Percentiles rank a stretch among this genome's conserved stretches.
These are phyloP conservation scores for Chaetodon trifascialis DNA, from an alignment of 2,113 vertebrate species.

Conservation along the genomic window DNA sequence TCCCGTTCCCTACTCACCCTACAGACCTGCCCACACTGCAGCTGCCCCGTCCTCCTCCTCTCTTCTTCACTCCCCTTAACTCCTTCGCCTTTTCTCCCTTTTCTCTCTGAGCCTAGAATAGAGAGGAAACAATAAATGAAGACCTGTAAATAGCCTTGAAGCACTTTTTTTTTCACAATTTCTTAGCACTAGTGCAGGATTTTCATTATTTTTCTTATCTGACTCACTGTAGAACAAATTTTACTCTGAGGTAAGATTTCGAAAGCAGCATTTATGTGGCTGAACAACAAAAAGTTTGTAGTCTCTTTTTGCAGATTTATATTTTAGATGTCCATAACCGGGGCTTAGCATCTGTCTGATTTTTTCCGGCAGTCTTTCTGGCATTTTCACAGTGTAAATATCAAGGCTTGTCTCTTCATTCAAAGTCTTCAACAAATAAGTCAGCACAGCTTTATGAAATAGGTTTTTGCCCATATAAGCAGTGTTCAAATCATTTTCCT, in stretches of 20 bases:
- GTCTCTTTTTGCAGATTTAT: constrained; percentile 39
- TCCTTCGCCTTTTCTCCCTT: constrained; percentile 58
- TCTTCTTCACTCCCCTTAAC: constrained; percentile 72
- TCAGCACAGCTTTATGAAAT: constrained; percentile 58
- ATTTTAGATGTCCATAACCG: constrained; percentile 48
- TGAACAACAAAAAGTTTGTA: constrained; percentile 34
- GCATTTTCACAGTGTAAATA: constrained; percentile 64
- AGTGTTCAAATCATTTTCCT: constrained; percentile 57
- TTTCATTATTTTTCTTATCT: constrained; percentile 33
- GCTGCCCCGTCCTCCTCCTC: constrained; percentile 77
- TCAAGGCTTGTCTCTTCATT: constrained; percentile 58
- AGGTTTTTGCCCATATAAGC: constrained; percentile 53
- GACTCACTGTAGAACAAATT: constrained; percentile 65
- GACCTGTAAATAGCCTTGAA: constrained; percentile 49
- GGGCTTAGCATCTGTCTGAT: constrained; percentile 48
- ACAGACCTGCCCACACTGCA: constrained; percentile 82
- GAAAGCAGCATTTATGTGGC: constrained; percentile 38
- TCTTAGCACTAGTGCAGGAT: constrained; percentile 31
- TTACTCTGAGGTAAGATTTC: constrained; percentile 61
- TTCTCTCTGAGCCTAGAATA: constrained; percentile 66
- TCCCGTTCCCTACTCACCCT: constrained; percentile 86
- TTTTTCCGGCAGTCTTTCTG: constrained; percentile 45
- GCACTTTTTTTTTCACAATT: constrained; percentile 27
- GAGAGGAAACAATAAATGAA: constrained; percentile 68
- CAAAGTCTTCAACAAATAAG: constrained; percentile 62